Conservation (phyloP, 1,140 invertebrate species). For the Drosophila biarmipes region DNA sequence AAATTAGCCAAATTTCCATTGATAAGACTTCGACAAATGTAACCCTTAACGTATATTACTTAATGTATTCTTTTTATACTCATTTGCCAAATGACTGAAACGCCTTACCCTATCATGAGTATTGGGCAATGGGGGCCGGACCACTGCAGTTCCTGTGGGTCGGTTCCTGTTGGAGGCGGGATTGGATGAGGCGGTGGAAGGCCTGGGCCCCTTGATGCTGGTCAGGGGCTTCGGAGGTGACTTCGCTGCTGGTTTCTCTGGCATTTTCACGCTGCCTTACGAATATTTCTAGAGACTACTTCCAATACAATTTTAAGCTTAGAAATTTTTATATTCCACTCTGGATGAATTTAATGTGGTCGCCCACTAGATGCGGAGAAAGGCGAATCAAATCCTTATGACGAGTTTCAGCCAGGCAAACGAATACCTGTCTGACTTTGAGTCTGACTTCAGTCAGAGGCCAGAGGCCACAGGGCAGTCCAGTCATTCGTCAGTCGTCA, state of each 20-base stretch:
- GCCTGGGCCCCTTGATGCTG: background rate
- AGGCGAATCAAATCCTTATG: conserved; percentile 14
- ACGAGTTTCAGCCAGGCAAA: conserved; percentile 17
- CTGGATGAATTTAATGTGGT: conserved; percentile 51
- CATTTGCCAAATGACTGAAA: background rate
- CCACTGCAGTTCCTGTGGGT: conserved; percentile 1
- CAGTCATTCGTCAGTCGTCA: conserved; percentile 60
- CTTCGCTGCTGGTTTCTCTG: conserved; percentile 29
- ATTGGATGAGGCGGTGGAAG: conserved; percentile 5
- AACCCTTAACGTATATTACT: too few relatives aligned
- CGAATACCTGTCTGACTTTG: conserved; percentile 22
- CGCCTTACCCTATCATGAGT: conserved; percentile 54
- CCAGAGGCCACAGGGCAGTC: conserved; percentile 33
- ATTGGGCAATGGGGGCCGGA: conserved; percentile 28
- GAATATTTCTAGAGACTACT: background rate
- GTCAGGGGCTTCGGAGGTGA: conserved; percentile 8
- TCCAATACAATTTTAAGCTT: conserved; percentile 2
- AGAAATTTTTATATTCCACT: conserved; percentile 7
- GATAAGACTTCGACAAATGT: background rate
- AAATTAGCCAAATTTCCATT: background rate
- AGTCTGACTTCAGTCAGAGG: conserved; percentile 35
- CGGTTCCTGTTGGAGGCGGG: background rate
- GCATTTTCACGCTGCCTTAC: conserved; percentile 36
- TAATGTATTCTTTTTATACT: too few relatives aligned
- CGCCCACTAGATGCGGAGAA: conserved; percentile 40